Evolutionary conservation across 2,888 invertebrate species (phyloP).

Genomic region (Uloborus plumipes): DNA sequence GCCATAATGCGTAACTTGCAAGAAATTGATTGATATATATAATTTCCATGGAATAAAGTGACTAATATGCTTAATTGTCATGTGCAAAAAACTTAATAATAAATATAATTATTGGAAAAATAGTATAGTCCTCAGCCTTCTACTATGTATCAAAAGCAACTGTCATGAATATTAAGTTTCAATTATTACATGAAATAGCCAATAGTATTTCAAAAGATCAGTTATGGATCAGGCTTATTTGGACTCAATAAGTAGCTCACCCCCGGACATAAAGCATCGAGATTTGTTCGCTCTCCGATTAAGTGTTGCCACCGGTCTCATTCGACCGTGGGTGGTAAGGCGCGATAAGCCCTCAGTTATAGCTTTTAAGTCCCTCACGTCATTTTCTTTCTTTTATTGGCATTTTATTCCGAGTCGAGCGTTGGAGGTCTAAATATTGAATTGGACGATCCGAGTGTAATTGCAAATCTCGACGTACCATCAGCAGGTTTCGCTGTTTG

Average conservation of each 20-base stretch:
- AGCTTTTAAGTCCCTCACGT: slow-evolving; percentile 38
- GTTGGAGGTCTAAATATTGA: slow-evolving; percentile 61
- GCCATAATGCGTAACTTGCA: too few relatives aligned
- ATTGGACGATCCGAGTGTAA: slow-evolving; percentile 40
- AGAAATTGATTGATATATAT: too few relatives aligned
- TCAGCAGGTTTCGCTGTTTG: slow-evolving; percentile 6
- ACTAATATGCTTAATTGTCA: too few relatives aligned
- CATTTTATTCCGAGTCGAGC: slow-evolving; percentile 45
- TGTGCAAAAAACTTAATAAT: too few relatives aligned
- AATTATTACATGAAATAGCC: too few relatives aligned
- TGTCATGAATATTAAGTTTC: too few relatives aligned
- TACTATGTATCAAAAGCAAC: too few relatives aligned
- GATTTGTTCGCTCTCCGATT: slow-evolving; percentile 48
- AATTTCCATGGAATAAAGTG: too few relatives aligned
- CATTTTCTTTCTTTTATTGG: slow-evolving; percentile 32
- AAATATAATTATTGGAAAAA: too few relatives aligned
- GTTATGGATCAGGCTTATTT: background rate
- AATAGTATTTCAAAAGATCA: too few relatives aligned
- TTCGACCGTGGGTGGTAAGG: slow-evolving; percentile 56
- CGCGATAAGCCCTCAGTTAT: slow-evolving; percentile 53
- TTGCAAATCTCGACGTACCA: slow-evolving; percentile 35
- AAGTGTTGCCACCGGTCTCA: slow-evolving; percentile 59
- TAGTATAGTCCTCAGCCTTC: too few relatives aligned
- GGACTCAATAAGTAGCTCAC: slow-evolving; percentile 11
- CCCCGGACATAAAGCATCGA: slow-evolving; percentile 16